Evolutionary conservation across 2,797 vertebrate genomes (phyloP).

Genomic region (Ctenopoma multispine): DNA sequence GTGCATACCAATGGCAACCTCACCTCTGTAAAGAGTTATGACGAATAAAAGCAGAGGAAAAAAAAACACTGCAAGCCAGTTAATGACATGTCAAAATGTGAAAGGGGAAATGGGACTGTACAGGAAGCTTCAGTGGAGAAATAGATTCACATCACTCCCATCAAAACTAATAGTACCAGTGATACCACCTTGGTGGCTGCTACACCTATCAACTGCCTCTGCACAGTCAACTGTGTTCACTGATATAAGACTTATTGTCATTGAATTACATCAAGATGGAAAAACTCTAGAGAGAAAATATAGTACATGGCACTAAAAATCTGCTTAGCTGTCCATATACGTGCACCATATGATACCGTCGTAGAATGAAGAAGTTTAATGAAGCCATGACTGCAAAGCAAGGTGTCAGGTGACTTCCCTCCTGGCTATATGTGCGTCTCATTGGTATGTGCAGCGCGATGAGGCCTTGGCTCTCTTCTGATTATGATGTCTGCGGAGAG

Average conservation of each 20-base stretch:
- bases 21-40: constrained; percentile 68
- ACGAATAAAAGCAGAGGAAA: constrained; percentile 39
- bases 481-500: constrained; percentile 71
- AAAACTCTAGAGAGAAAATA: constrained; percentile 10
- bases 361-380: constrained; percentile 34
- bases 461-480: constrained; percentile 59
- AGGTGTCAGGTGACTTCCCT: constrained; percentile 67
- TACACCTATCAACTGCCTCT: constrained; percentile 49
- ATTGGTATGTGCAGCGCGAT: constrained; percentile 58
- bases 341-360: constrained; percentile 12
- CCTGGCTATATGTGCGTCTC: constrained; percentile 50
- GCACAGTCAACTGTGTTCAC: constrained; percentile 47
- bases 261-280: constrained; percentile 20
- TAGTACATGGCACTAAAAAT: not conserved
- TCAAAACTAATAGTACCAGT: constrained; percentile 32
- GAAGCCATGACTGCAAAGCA: constrained; percentile 49
- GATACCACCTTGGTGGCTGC: constrained; percentile 40
- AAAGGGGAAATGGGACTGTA: constrained; percentile 19
- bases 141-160: constrained; percentile 39
- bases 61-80: not conserved
- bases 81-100: constrained; percentile 31
- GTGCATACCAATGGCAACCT: constrained; percentile 80
- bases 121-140: constrained; percentile 44
- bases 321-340: not conserved
- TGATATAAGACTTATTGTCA: constrained; percentile 31